Evolutionary conservation across 2,888 invertebrate species (phyloP).

Genomic region (Xanthorhoe designata): DNA sequence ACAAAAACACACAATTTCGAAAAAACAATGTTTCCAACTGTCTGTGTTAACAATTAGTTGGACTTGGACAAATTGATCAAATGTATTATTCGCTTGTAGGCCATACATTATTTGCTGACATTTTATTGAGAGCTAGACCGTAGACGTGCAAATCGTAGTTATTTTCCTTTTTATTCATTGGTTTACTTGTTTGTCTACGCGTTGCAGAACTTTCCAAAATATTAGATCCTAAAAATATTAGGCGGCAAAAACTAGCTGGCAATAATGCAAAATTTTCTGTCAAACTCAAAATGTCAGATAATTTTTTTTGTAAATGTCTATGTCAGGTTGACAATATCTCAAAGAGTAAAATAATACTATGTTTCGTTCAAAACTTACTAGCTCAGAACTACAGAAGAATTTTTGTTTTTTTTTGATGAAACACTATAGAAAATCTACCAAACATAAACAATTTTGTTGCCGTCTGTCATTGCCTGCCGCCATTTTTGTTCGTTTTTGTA

Average conservation of each 20-base stretch:
- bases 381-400: no score
- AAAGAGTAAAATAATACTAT: no score
- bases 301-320: neutral
- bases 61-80: neutral
- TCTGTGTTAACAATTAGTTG: neutral
- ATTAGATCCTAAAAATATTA: no score
- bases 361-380: neutral
- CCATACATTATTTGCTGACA: no score
- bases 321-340: neutral
- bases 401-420: no score
- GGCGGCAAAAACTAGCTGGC: neutral
- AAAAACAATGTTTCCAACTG: neutral
- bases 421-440: neutral
- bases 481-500: conserved; percentile 56
- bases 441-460: neutral
- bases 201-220: neutral
- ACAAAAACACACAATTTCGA: neutral
- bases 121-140: no score
- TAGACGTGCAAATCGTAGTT: no score
- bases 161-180: no score
- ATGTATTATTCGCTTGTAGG: no score
- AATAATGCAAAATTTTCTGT: neutral
- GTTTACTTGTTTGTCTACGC: no score
- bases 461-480: conserved; percentile 49
- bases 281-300: neutral